Evolutionary conservation across 2,797 vertebrate species (phyloP), one percentile per base, ranked within the genome.

Genomic region (Jordanella pulchra): DNA sequence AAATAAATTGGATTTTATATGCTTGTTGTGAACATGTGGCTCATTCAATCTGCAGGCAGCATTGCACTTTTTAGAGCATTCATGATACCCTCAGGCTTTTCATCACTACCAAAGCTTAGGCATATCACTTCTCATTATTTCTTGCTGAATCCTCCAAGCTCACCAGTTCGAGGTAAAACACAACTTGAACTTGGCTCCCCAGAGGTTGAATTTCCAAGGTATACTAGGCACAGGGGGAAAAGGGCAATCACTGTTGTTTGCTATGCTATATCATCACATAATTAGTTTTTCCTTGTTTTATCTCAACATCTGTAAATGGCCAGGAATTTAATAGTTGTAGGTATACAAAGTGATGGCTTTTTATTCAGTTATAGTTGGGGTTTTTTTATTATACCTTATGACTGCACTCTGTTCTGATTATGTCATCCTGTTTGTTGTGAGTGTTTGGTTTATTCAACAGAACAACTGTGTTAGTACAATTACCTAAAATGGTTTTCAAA

Each of bases 121-220:
- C 84, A 84, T 88, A 92, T 94, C 90, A 92, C 88, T 92, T 90
- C 90, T 92, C 90, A 92, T 94, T 93, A 93, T 90, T 87, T 88
- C 79, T 78, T 74, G 75, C 84, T 86, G 90, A 92, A 92, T 93
- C 91, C 92, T 89, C 87, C 89, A 93, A 91, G 92, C 88, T 88
- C 77, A 81, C 86, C 91, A 89, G 90, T 92, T 93, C 66, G 23
- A 75, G 76, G 75, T 76, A 84, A 84, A 92, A 90, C 85, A 79
- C 75, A 66, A 87, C 75, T 72, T 75, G 79, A 82, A 82, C 75
- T 60, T 72, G 64, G 71, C 78, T 88, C 83, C 89, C 87, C 76
- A 4, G 77, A 30, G 83, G 88, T 86, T 87, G 84, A 84, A 89
- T 88, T 86, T 78, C 75, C 63, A 45, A 86, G 78, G 53, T 77